Evolutionary conservation across 2,888 invertebrate genomes (phyloP), one percentile per base, ranked within the genome.

Genomic region (Operophtera brumata): DNA sequence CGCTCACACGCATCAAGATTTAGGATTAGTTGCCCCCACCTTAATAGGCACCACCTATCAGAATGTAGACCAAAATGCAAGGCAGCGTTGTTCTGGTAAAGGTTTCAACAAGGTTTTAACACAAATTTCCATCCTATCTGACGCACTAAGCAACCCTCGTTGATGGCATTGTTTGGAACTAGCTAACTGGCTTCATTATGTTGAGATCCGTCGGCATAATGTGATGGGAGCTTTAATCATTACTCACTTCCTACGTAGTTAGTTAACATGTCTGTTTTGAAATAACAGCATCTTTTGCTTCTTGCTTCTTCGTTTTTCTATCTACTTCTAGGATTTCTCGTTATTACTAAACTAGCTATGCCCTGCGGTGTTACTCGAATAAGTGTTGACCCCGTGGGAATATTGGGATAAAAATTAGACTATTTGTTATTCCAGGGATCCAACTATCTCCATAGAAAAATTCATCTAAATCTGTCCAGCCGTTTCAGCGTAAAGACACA

Each of bases 81-180:
- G 2, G 20, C 4, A 20, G 20, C 20, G 20, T 20, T 20, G 20
- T 20, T 20, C 20, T 3, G 20, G 20, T 20, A 4, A 20, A 20
- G n/a, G n/a, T n/a, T n/a, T n/a, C n/a, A n/a, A n/a, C n/a, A n/a
- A 20, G 2, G 10, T 34, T 44, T 32, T 30, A 44, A 12, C 7
- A 20, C 26, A 47, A 47, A 47, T 39, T 47, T 36, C 49, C 25
- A 40, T 40, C 34, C 34, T 20, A 34, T 34, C 12, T 36, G 34
- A 39, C 39, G 44, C 50, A 39, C 44, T 39, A 12, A 50, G 39
- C 32, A 34, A 49, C 41, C 35, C 30, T 13, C 36, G 45, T 45
- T 50, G 54, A 49, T 49, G 32, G 46, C 37, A 41, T 54, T 54
- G 54, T 54, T 46, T 43, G 30, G 37, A 49, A 54, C 44, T 45